phyloP scores from a whole-genome alignment of 2,797 vertebrate species.

The Echiichthys vipera region DNA sequence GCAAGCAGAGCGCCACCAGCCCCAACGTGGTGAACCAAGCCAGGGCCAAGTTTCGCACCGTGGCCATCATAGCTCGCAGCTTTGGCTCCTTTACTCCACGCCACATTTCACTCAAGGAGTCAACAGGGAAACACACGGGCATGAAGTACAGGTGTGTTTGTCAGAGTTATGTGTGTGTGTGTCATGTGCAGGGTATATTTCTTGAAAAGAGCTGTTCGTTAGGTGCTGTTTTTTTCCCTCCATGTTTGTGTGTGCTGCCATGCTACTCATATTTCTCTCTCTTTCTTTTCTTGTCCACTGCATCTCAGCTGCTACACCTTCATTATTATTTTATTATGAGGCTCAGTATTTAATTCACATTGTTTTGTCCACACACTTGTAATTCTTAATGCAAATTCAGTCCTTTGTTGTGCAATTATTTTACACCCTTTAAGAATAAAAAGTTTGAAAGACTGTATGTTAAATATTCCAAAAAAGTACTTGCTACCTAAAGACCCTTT shows the following conservation, averaged over 20 bases:
- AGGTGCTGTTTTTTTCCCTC: background rate
- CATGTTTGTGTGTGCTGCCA: background rate
- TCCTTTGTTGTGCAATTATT: background rate
- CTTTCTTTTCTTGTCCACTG: slow-evolving; percentile 10
- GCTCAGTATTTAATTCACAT: slow-evolving; percentile 19
- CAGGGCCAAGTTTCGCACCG: slow-evolving; percentile 96
- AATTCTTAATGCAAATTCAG: background rate
- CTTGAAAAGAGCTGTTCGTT: background rate
- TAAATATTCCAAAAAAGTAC: background rate
- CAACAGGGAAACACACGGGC: slow-evolving; percentile 97
- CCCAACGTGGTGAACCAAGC: slow-evolving; percentile 96
- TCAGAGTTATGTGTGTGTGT: background rate
- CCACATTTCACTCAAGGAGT: slow-evolving; percentile 98
- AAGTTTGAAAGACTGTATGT: background rate
- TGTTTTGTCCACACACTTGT: background rate
- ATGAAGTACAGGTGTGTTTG: slow-evolving; percentile 98
- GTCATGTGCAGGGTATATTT: background rate
- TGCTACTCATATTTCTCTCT: background rate
- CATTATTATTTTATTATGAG: slow-evolving; percentile 31
- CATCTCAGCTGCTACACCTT: slow-evolving; percentile 11
- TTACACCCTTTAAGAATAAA: background rate
- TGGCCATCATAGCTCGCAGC: slow-evolving; percentile 97
- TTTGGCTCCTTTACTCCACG: slow-evolving; percentile 95
- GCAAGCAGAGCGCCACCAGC: slow-evolving; percentile 92
- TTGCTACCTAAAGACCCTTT: background rate